Evolutionary conservation across 1,140 invertebrate genomes (phyloP).

Genomic region (Anastatus disparis): DNA sequence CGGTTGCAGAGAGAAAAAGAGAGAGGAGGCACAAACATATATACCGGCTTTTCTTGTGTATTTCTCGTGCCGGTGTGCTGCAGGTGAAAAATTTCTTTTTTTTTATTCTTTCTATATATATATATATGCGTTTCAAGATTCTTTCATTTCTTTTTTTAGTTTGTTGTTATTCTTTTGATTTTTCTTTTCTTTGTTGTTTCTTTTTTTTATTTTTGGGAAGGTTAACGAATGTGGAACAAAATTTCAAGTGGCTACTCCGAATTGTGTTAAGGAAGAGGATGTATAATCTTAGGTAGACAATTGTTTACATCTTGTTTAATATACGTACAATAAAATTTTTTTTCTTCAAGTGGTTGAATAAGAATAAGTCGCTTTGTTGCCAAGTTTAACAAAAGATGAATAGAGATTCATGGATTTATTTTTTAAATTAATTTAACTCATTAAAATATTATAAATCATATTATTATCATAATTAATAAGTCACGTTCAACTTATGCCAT

Average conservation of each 20-base stretch:
- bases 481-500: too few relatives aligned
- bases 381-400: too few relatives aligned
- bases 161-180: too few relatives aligned
- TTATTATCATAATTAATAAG: too few relatives aligned
- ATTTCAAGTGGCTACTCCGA: slow-evolving; percentile 9
- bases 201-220: background rate
- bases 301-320: slow-evolving; percentile 10
- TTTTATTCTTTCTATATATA: background rate
- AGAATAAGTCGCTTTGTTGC: background rate
- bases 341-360: background rate
- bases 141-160: too few relatives aligned
- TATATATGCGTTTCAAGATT: background rate
- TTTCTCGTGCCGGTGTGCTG: too few relatives aligned
- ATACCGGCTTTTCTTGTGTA: too few relatives aligned
- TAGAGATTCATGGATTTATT: too few relatives aligned
- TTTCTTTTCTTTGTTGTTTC: too few relatives aligned
- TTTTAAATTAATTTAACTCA: too few relatives aligned
- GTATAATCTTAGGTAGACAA: slow-evolving; percentile 4
- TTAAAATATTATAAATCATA: too few relatives aligned
- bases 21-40: background rate
- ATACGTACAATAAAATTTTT: background rate
- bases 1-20: background rate
- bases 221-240: background rate
- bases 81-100: slow-evolving; percentile 4
- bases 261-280: background rate